Evolutionary conservation across 2,888 invertebrate genomes (phyloP).

Genomic region (Limnephilus marmoratus): DNA sequence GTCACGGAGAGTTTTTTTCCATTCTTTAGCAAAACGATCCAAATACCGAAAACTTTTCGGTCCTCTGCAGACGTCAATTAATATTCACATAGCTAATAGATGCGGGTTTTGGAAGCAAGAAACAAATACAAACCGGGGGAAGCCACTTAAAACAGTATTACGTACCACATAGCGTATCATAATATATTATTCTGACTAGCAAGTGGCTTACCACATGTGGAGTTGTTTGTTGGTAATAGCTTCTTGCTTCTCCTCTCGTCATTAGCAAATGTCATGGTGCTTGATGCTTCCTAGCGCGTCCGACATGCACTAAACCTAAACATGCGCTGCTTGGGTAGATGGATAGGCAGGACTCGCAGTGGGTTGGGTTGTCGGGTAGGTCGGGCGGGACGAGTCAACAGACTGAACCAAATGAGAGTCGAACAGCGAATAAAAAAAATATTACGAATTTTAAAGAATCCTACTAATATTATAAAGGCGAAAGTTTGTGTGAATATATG

Average conservation of each 20-base stretch:
- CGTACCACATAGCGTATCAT: not conserved
- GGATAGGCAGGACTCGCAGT: no score
- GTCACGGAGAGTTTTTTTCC: not conserved
- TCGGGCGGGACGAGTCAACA: not conserved
- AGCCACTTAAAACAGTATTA: slow-evolving; percentile 38
- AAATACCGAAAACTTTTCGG: not conserved
- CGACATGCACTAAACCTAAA: not conserved
- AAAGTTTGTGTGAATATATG: no score
- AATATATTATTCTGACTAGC: not conserved
- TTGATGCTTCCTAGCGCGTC: slow-evolving; percentile 19
- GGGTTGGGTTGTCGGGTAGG: not conserved
- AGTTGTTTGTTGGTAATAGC: not conserved
- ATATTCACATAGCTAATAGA: not conserved
- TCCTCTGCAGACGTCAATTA: not conserved
- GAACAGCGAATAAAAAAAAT: slow-evolving; percentile 28
- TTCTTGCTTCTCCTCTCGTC: slow-evolving; percentile 18
- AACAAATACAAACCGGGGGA: slow-evolving; percentile 26
- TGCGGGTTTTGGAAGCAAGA: slow-evolving; percentile 14
- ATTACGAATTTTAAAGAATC: no score
- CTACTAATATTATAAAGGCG: no score
- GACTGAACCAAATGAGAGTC: slow-evolving; percentile 33
- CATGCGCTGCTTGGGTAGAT: not conserved
- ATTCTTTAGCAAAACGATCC: not conserved
- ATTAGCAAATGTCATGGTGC: slow-evolving; percentile 33
- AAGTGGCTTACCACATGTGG: not conserved